Conservation (phyloP, 2,113 vertebrate genomes). For the Tragelaphus imberbis region DNA sequence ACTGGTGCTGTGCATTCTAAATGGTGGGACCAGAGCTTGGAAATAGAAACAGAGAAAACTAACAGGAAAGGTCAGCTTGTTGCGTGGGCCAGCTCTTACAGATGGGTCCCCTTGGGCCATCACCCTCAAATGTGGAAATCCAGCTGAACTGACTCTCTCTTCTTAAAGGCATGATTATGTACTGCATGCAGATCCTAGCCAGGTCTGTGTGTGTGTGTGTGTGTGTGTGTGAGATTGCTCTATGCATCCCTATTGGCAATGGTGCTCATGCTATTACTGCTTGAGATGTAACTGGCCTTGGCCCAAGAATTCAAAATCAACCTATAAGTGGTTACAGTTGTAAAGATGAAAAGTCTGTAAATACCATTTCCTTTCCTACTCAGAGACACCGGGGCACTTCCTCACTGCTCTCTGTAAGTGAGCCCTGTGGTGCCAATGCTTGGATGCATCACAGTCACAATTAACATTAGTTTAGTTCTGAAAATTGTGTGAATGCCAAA, state of each 20-base stretch:
- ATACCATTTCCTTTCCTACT: not conserved
- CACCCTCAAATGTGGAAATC: not conserved
- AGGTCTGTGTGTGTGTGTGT: accelerated
- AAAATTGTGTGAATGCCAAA: not conserved
- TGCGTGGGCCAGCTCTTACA: not conserved
- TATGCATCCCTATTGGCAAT: not conserved
- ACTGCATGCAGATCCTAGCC: not conserved
- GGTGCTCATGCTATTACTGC: not conserved
- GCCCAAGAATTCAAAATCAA: not conserved
- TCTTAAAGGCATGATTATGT: not conserved
- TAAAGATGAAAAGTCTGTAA: not conserved
- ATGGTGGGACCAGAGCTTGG: not conserved
- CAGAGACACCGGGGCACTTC: not conserved
- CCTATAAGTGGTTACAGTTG: not conserved
- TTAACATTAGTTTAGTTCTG: not conserved
- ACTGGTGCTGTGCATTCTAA: not conserved
- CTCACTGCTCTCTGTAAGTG: not conserved
- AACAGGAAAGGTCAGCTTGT: not conserved
- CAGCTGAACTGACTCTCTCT: not conserved
- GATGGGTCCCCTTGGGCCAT: not conserved
- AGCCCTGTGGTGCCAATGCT: not conserved
- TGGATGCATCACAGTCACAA: not conserved
- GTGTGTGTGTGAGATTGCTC: not conserved
- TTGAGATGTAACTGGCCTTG: not conserved
- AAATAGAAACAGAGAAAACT: not conserved